phyloP scores from a whole-genome alignment of 35 echinoderm and acorn worm genomes.

The Ophiothrix spiculata region DNA sequence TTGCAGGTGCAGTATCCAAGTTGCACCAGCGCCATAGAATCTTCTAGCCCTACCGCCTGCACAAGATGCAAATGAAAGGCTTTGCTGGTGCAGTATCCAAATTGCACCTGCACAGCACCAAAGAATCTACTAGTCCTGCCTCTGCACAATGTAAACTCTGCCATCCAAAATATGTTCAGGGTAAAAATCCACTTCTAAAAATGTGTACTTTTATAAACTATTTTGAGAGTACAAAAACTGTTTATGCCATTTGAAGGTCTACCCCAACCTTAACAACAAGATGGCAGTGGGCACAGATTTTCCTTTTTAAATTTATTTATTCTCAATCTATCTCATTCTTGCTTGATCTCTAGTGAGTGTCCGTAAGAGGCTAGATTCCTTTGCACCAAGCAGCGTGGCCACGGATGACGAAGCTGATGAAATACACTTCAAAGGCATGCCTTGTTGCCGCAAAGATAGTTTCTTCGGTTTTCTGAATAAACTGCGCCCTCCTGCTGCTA shows the following conservation, averaged over 20 bases:
- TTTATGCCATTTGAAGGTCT: too few relatives aligned
- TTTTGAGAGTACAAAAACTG: too few relatives aligned
- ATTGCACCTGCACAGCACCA: constrained; percentile 9
- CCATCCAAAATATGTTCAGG: too few relatives aligned
- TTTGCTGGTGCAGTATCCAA: neutral
- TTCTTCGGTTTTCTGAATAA: constrained; percentile 27
- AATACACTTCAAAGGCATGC: constrained; percentile 12
- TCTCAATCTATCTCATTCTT: neutral
- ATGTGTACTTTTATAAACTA: too few relatives aligned
- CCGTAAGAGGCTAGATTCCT: constrained; percentile 85
- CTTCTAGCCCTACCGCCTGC: too few relatives aligned
- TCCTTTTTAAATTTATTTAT: too few relatives aligned
- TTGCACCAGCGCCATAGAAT: too few relatives aligned
- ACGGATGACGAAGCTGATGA: constrained; percentile 45
- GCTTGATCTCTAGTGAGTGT: constrained; percentile 15
- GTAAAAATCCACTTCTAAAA: too few relatives aligned
- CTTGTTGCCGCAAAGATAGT: neutral
- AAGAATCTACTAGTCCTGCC: constrained; percentile 10
- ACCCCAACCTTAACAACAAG: neutral
- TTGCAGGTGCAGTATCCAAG: too few relatives aligned
- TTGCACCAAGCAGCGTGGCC: constrained; percentile 79
- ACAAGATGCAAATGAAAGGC: too few relatives aligned
- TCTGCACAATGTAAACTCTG: too few relatives aligned
- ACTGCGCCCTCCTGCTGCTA: neutral
- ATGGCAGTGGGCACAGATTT: neutral